Conservation (phyloP, 2,888 invertebrate genomes). For the Thyatira batis region DNA sequence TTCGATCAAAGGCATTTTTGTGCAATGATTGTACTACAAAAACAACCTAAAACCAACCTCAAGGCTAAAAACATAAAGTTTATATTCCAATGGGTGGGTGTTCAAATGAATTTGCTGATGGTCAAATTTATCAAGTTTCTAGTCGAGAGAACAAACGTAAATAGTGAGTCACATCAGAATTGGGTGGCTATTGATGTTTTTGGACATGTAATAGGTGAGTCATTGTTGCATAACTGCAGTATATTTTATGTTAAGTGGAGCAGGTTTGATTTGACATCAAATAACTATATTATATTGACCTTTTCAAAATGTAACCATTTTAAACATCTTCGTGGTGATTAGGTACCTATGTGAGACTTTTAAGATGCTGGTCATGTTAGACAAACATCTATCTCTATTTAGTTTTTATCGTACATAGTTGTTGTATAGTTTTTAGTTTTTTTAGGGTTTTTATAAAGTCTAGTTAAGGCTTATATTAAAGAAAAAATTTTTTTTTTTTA, state of each 20-base stretch:
- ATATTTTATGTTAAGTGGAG: not conserved
- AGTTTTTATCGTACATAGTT: too few species aligned
- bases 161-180: not conserved
- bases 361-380: too few species aligned
- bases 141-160: not conserved
- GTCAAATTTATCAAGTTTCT: not conserved
- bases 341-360: too few species aligned
- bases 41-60: not conserved
- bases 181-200: not conserved
- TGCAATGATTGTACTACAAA: not conserved
- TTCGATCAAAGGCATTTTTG: constrained; percentile 4
- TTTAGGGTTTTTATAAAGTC: too few species aligned
- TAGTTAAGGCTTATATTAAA: too few species aligned
- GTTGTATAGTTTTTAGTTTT: too few species aligned
- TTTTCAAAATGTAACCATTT: too few species aligned
- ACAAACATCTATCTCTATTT: too few species aligned
- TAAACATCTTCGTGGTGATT: too few species aligned
- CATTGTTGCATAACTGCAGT: not conserved
- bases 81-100: not conserved
- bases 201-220: not conserved
- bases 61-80: not conserved
- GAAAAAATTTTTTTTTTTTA: too few species aligned
- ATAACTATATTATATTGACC: too few species aligned
- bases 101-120: not conserved
- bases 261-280: not conserved